phyloP scores from a whole-genome alignment of 92 coral and sea anemone species.

The Pocillopora meandrina region DNA sequence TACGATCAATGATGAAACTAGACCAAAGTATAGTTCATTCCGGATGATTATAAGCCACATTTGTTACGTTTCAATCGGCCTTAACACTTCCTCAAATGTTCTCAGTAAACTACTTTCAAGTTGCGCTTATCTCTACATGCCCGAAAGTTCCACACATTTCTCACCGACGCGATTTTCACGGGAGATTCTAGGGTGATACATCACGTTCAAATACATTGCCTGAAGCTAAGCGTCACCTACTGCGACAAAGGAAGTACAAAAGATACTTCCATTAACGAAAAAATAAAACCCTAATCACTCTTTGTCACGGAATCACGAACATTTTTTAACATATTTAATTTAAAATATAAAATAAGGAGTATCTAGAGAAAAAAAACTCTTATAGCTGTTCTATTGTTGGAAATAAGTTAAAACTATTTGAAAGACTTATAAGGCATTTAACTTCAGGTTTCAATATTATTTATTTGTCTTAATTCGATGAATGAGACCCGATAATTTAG shows the following conservation, averaged over 20 bases:
- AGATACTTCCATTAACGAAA: constrained; percentile 11
- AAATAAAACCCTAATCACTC: constrained; percentile 4
- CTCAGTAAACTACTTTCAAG: not conserved
- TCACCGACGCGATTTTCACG: not conserved
- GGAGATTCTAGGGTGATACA: not conserved
- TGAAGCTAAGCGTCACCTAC: constrained; percentile 11
- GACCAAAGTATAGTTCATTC: too few species aligned
- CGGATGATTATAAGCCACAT: too few species aligned
- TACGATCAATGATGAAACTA: too few species aligned
- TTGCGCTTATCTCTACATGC: not conserved
- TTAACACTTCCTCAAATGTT: not conserved
- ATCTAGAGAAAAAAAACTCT: not conserved
- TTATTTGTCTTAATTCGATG: not conserved
- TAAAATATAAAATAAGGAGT: not conserved
- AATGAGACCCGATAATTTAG: not conserved
- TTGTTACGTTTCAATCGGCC: not conserved
- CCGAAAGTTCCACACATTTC: not conserved
- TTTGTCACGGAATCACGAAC: constrained; percentile 29
- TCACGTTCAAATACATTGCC: constrained; percentile 29
- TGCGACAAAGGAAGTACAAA: constrained; percentile 27
- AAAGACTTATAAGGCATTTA: not conserved
- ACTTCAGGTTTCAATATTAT: not conserved
- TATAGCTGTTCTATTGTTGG: not conserved
- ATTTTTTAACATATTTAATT: not conserved
- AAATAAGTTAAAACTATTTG: not conserved